Base-by-base conservation (phyloP, 2,113 vertebrate species). In the Balaeniceps rex region DNA sequence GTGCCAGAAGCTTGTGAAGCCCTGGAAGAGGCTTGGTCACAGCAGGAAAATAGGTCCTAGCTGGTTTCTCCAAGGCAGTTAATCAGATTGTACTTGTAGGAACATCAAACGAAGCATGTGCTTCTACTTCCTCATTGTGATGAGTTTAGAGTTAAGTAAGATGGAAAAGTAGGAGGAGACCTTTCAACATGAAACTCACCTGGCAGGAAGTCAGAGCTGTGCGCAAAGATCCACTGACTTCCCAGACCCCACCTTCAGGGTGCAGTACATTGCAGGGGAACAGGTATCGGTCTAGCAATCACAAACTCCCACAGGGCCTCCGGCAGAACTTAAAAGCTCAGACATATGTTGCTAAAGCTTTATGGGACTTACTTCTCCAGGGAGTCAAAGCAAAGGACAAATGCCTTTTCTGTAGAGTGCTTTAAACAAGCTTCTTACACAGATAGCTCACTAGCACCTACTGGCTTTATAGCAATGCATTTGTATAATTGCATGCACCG, bases 121-220 rank as follows among this genome's bases (percentile, higher is more conserved):
- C 42, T 94, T 71, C 65, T 93, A 25, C 83, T 95, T 96, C 90
- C 94, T 93, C 70, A 6, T 83, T 31, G 19, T 38, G 80, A 79
- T 65, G 80, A 68, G 68, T 40, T 70, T 38, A 42, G 71, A 83
- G 83, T 82, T 82, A 66, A 85, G 68, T 47, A 19, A 72, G 65
- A 61, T 4, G 40, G 69, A 71, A 83, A 46, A 47, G 76, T 91
- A 96, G 88, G 95, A 96, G 88, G 66, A 91, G 78, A 63, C 22
- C 38, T 94, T 69, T 84, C 34, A 4, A 65, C 88, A 94, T 63
- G 88, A 94, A 96, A 96, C 89, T 94, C 78, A 72, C 55, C 83
- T 84, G 86, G 94, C 74, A 82, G 42, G 36, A 74, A 72, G 47
- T 68, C 90, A 89, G 74, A 76, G 47, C 0, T 25, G 58, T 57